Conservation (phyloP, 1,140 invertebrate species). For the Plodia interpunctella region DNA sequence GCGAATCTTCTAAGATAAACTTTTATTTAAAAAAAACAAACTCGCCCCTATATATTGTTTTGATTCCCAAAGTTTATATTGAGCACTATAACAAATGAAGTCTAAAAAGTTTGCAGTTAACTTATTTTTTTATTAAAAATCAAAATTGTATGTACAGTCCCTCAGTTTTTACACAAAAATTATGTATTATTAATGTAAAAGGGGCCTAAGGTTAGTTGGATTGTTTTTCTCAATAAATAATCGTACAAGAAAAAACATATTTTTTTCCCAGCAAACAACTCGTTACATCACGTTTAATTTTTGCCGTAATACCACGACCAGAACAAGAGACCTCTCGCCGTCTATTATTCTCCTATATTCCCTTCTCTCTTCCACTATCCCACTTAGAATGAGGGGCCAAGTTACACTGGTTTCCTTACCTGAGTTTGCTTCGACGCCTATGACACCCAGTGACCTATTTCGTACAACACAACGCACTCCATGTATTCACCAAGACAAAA, state of each 20-base stretch:
- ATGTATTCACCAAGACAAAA: background rate
- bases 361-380: background rate
- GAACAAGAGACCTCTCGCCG: background rate
- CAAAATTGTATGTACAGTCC: no score
- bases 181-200: no score
- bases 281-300: conserved; percentile 6
- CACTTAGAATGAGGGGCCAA: background rate
- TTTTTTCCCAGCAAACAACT: background rate
- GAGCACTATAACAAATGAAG: no score
- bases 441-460: conserved; percentile 5
- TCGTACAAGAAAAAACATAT: background rate
- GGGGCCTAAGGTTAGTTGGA: no score
- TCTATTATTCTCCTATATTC: background rate
- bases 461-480: background rate
- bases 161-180: no score
- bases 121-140: no score
- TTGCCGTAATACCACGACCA: background rate
- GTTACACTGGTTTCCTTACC: background rate
- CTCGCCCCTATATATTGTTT: no score
- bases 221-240: no score
- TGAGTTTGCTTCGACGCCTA: conserved; percentile 3
- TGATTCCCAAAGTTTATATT: no score
- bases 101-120: no score
- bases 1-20: no score
- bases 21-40: no score